Base-by-base conservation (phyloP, 2,797 vertebrate genomes). In the Ctenopoma multispine region DNA sequence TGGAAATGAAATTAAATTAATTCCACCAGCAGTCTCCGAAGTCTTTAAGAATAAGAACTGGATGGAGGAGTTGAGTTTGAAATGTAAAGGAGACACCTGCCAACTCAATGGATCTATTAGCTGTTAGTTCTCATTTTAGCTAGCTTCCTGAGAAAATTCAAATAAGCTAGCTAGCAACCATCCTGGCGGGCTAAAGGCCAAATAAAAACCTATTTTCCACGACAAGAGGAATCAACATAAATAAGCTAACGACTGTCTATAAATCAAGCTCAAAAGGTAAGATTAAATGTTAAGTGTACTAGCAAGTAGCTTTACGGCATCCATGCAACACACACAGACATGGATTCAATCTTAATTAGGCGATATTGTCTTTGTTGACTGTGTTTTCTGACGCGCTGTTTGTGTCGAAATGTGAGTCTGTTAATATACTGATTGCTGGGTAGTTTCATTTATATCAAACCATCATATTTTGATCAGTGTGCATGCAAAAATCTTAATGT, bases 241-340 rank as follows among this genome's bases (percentile, higher is more conserved):
- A 18, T 11, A 41, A 34, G 17, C 29, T 7, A 7, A 29, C 27
- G 4, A 14, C 40, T 23, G 4, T 4, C 6, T 12, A 14, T 13
- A 8, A 27, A 12, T 10, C 3, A 2, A 20, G 6, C 17, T 14
- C 41, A 8, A 40, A 7, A 72, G 69, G 77, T 83, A 59, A 73
- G 61, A 21, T 23, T 27, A 3, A 0, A 23, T 1, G 15, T 8
- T 4, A 4, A 9, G 6, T 48, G 1, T 17, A 27, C 31, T 31
- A 9, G 11, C 8, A 38, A 12, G 36, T 11, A 38, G 36, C 36
- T 1, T 38, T 12, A 10, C 9, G 36, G 36, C 36, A 12, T 38
- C 5, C 36, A 38, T 12, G 11, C 36, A 38, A 3, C 11, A 9
- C 36, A 7, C 36, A 38, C 36, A 38, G 36, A 38, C 8, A 38